phyloP scores from a whole-genome alignment of 2,113 vertebrate genomes.

The Tetraodon nigroviridis region DNA sequence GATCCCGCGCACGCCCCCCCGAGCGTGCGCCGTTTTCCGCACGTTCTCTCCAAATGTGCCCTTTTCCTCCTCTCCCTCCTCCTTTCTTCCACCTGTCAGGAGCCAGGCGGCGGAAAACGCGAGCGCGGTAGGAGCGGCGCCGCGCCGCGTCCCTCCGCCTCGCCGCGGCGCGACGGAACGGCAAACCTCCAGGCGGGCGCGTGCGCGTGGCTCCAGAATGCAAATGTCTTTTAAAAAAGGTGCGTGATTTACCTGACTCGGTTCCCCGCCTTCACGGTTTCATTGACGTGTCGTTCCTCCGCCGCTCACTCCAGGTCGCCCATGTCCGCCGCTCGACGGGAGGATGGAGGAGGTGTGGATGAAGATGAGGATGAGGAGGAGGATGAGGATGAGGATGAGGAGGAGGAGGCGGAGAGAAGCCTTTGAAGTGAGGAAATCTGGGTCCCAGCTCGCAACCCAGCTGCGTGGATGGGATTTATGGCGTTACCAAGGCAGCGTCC shows the following conservation, averaged over 20 bases:
- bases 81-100: conserved; percentile 39
- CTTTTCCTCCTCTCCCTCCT: conserved; percentile 13
- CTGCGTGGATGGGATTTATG: conserved; percentile 58
- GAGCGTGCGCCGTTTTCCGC: conserved; percentile 9
- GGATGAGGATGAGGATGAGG: conserved; percentile 10
- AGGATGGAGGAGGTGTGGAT: conserved; percentile 8
- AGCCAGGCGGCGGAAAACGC: not conserved
- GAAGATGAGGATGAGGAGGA: no score
- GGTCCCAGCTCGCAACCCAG: conserved; percentile 45
- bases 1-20: conserved; percentile 39
- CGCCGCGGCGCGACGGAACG: no score
- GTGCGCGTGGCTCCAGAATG: no score
- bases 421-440: conserved; percentile 63
- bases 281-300: conserved; percentile 1
- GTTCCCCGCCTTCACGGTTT: conserved; percentile 4
- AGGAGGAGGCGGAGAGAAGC: conserved; percentile 25
- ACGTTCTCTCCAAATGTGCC: not conserved
- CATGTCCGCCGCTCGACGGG: conserved; percentile 25
- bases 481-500: conserved; percentile 70
- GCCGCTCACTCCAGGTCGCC: conserved; percentile 34
- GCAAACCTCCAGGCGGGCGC: no score
- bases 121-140: no score
- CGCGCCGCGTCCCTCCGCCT: no score
- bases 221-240: not conserved
- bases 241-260: conserved; percentile 46